Percentiles rank a stretch among this genome's conserved stretches.
Conservation (phyloP, 2,797 vertebrate species). For the Falco peregrinus region DNA sequence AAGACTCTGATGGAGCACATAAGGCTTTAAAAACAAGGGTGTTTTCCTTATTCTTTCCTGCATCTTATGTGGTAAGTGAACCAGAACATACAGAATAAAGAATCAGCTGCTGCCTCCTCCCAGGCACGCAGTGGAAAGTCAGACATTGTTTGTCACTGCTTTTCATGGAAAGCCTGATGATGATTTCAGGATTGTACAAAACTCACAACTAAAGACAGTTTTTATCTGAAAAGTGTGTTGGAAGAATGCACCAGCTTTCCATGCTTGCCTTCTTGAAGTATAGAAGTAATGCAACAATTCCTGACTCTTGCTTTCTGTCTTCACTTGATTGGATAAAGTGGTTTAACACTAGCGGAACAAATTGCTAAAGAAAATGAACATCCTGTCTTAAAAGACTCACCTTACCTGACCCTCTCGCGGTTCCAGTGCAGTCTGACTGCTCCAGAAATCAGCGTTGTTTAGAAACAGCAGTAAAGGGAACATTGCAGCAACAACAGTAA, state of each 20-base stretch:
- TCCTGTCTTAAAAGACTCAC: background rate
- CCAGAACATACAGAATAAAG: background rate
- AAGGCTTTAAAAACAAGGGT: background rate
- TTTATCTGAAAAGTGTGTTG: background rate
- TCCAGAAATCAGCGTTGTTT: background rate
- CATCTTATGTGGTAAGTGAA: background rate
- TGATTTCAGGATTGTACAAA: background rate
- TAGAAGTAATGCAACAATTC: background rate
- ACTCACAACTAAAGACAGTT: background rate
- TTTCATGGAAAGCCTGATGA: background rate
- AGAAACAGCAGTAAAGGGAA: background rate
- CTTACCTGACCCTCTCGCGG: background rate
- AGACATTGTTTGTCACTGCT: background rate
- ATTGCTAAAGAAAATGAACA: background rate
- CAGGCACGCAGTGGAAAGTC: background rate
- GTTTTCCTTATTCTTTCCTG: background rate
- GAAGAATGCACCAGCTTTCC: background rate
- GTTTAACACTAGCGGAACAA: background rate
- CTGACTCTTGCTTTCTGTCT: background rate
- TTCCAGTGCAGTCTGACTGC: background rate
- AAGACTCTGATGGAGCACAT: background rate
- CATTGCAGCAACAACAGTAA: background rate
- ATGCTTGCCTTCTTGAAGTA: background rate
- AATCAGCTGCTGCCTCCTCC: background rate
- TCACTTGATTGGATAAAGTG: background rate